phyloP scores from a whole-genome alignment of 2,113 vertebrate species.

The Platysteira castanea region DNA sequence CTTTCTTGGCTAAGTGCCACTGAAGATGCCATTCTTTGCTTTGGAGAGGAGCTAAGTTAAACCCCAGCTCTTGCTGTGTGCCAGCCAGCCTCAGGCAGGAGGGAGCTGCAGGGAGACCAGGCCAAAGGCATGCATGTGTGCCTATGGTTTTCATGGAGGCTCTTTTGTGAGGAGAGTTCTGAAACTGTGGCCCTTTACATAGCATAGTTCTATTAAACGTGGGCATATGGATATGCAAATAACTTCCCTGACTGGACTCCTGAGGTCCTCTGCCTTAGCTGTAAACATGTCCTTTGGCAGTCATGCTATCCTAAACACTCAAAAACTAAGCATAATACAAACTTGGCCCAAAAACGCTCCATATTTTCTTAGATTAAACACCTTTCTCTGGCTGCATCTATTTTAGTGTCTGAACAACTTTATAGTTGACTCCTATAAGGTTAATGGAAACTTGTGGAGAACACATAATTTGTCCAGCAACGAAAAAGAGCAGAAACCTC shows the following conservation, averaged over 20 bases:
- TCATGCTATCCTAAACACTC: slow-evolving; percentile 7
- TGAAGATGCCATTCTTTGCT: not conserved
- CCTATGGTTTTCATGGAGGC: not conserved
- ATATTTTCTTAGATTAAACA: slow-evolving; percentile 40
- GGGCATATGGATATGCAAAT: not conserved
- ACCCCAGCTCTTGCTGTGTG: not conserved
- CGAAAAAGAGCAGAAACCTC: not conserved
- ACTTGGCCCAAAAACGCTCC: slow-evolving; percentile 18
- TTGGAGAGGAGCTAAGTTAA: not conserved
- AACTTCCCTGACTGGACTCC: not conserved
- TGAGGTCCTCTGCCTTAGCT: not conserved
- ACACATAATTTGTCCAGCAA: slow-evolving; percentile 3
- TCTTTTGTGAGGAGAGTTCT: not conserved
- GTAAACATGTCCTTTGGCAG: slow-evolving; percentile 27
- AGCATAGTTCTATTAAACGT: not conserved
- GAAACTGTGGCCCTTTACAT: not conserved
- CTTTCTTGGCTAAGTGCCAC: not conserved
- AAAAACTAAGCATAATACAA: not conserved
- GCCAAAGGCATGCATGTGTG: not conserved
- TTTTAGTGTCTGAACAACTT: slow-evolving; percentile 33
- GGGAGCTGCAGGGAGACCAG: not conserved
- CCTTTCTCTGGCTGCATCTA: slow-evolving; percentile 21
- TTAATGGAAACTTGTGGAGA: slow-evolving; percentile 26
- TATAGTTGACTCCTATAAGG: not conserved
- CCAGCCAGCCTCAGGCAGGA: not conserved